Evolutionary conservation across 2,113 vertebrate genomes (phyloP).

Genomic region (Psephotus haematonotus): DNA sequence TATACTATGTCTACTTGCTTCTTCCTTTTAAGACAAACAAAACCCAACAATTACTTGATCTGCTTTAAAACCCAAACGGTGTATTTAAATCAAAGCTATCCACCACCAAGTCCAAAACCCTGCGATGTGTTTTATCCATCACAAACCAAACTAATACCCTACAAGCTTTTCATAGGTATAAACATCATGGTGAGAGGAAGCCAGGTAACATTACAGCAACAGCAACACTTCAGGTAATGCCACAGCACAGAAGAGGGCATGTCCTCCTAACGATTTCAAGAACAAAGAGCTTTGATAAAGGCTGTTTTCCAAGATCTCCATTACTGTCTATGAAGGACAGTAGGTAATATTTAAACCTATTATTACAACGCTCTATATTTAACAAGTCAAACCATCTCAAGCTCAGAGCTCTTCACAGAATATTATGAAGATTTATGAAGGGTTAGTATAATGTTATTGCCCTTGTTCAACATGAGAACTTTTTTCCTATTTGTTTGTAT

Average conservation of each 20-base stretch:
- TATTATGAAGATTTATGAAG: background rate
- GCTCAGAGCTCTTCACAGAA: background rate
- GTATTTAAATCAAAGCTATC: background rate
- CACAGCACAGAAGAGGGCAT: background rate
- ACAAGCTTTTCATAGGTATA: background rate
- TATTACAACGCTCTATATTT: background rate
- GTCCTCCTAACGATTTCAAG: background rate
- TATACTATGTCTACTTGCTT: background rate
- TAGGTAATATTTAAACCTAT: background rate
- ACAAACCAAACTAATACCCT: background rate
- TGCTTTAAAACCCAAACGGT: background rate
- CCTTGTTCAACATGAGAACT: background rate
- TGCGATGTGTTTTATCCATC: background rate
- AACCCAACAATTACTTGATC: background rate
- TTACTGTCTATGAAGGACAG: background rate
- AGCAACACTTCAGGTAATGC: background rate
- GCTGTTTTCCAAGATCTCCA: background rate
- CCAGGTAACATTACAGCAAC: background rate
- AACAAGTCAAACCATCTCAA: background rate
- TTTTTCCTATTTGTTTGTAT: background rate
- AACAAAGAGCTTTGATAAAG: background rate
- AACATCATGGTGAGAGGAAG: background rate
- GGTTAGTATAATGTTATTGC: background rate
- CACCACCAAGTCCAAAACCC: background rate
- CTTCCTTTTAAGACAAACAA: background rate